Base-by-base conservation (phyloP, 2,888 invertebrate species). In the Tetranychus truncatus region DNA sequence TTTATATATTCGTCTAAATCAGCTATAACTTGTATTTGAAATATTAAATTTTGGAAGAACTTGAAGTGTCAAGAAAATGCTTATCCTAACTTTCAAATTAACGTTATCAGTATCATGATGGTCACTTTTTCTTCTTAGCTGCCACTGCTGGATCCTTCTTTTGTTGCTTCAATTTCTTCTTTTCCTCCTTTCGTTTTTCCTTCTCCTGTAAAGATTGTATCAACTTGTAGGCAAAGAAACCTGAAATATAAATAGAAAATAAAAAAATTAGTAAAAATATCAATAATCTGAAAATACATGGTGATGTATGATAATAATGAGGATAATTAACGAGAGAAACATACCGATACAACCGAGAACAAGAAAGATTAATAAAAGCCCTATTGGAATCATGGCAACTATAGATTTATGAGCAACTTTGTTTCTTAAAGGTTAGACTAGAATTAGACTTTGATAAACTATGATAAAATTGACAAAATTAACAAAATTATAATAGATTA, bases 211-310 rank as follows among this genome's bases (percentile, higher is more conserved):
- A 84, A 75, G 90, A 90, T 83, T 88, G 88, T 84, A 90, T 90
- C 74, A 93, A 85, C 83, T 91, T 91, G 85, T 90, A 91, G 77
- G 90, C 89, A 84, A 92, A 91, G 84, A 92, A 90, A 77, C 88
- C 92, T 92, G 87, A 9, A 88, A 88, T 15, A 72, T 4, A 72
- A 20, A 18, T 18, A 71, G 24, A 71, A n/a, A 66, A 7, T 0
- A 66, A 6, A 6, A n/a, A 24, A 71, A n/a, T 45, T 45, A 24
- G 6, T 24, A 9, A 72, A 5, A 15, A 72, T 11, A 44, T 44
- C 2, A 34, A 45, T 72, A 9, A n/a, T 45, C 5, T 11, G 9
- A 3, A 18, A 34, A n/a, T 6, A 45, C n/a, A n/a, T n/a, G n/a
- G n/a, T n/a, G n/a, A n/a, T n/a, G n/a, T n/a, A 20, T 11, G 21